phyloP scores from a whole-genome alignment of 2,113 vertebrate genomes.

The Herpailurus yagouaroundi region DNA sequence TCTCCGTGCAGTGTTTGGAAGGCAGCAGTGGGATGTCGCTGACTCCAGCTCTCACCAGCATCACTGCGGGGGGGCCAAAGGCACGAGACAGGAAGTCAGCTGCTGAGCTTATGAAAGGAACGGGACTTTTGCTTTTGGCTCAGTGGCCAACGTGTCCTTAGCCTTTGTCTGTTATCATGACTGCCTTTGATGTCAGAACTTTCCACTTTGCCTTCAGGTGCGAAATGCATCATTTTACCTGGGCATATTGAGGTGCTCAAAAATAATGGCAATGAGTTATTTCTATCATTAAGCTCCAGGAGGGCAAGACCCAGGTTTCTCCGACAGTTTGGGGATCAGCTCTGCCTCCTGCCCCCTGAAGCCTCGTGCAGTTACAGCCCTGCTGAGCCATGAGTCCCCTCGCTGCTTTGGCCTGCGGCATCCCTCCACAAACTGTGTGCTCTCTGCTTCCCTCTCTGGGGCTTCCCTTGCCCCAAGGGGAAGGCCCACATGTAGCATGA shows the following conservation, averaged over 20 bases:
- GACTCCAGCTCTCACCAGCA: not conserved
- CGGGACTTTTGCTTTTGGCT: not conserved
- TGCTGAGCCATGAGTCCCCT: no score
- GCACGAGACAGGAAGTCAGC: not conserved
- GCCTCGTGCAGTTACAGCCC: not conserved
- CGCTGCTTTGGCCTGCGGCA: not conserved
- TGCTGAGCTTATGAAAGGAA: not conserved
- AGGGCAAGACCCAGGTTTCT: not conserved
- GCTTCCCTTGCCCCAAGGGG: no score
- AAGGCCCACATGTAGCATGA: accelerated
- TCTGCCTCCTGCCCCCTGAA: not conserved
- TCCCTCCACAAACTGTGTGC: not conserved
- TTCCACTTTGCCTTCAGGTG: not conserved
- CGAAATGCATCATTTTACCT: not conserved
- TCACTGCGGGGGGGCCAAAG: not conserved
- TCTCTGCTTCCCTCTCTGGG: not conserved
- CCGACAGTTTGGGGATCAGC: not conserved
- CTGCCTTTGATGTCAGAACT: not conserved
- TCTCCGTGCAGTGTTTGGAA: not conserved
- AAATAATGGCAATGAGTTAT: not conserved
- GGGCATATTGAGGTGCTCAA: not conserved
- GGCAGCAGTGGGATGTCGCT: not conserved
- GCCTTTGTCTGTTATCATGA: not conserved
- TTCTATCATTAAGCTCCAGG: not conserved
- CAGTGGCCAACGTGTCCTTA: not conserved